These are phyloP conservation scores for Syngnathoides biaculeatus DNA, from an alignment of 2,113 vertebrate species.

Conservation along the genomic window DNA sequence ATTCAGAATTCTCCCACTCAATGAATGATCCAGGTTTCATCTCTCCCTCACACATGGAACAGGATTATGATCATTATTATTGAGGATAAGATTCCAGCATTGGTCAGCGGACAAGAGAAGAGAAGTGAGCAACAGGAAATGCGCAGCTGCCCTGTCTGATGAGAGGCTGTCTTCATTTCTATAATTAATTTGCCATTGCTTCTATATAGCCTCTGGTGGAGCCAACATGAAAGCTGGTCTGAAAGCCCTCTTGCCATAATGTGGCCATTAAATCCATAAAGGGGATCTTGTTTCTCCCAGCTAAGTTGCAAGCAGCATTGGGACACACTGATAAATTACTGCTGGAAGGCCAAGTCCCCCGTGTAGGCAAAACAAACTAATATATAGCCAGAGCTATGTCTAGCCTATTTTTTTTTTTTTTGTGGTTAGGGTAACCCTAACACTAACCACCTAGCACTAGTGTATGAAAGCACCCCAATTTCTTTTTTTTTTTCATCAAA, in stretches of 20 bases:
- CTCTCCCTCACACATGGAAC: constrained; percentile 29
- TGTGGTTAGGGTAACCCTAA: no score
- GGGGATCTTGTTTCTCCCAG: constrained; percentile 68
- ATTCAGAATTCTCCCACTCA: constrained; percentile 51
- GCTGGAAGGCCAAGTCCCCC: constrained; percentile 47
- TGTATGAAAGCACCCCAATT: no score
- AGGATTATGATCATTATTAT: no score
- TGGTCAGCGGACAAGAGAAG: constrained; percentile 1
- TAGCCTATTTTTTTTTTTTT: no score
- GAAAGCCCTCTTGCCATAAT: constrained; percentile 63
- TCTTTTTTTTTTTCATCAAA: no score
- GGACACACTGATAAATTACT: constrained; percentile 43
- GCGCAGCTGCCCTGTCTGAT: constrained; percentile 64
- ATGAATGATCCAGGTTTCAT: constrained; percentile 48
- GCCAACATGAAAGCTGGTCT: constrained; percentile 74
- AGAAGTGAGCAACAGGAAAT: constrained; percentile 30
- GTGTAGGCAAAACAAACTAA: constrained; percentile 49
- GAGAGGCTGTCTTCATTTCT: constrained; percentile 66
- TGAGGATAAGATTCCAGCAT: constrained; percentile 32
- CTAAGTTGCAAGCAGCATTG: constrained; percentile 56
- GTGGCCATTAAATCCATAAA: constrained; percentile 69
- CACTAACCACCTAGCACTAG: no score
- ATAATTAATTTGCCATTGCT: constrained; percentile 71
- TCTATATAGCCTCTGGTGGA: constrained; percentile 66
- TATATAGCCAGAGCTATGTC: constrained; percentile 20